Evolutionary conservation across 2,797 vertebrate species (phyloP).

Genomic region (Hyperoplus lanceolatus): DNA sequence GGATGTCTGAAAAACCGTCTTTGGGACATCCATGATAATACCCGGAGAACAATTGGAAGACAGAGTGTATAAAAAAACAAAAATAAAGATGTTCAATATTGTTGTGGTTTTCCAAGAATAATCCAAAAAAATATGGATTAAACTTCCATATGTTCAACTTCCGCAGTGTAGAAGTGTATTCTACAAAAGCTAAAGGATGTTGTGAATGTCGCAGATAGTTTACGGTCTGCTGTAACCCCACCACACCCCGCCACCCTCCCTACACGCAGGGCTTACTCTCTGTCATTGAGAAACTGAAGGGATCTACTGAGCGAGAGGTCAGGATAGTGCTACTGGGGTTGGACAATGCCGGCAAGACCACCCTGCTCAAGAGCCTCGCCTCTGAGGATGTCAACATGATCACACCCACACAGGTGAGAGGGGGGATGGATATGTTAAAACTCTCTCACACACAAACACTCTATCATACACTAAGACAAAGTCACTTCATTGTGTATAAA

Average conservation of each 20-base stretch:
- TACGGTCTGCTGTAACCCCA: not conserved
- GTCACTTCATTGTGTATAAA: not conserved
- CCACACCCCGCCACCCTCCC: not conserved
- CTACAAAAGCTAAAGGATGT: not conserved
- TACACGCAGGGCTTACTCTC: conserved; percentile 91
- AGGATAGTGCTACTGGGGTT: conserved; percentile 91
- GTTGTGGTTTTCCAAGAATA: not conserved
- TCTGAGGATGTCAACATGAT: conserved; percentile 92
- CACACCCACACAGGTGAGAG: conserved; percentile 90
- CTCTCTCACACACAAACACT: not conserved
- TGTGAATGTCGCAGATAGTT: not conserved
- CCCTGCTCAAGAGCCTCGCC: conserved; percentile 89
- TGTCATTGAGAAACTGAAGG: conserved; percentile 91
- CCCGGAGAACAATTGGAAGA: no score
- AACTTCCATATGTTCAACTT: not conserved
- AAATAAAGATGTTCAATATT: no score
- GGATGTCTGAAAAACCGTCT: not conserved
- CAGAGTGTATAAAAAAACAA: no score
- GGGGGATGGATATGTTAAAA: not conserved
- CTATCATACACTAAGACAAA: not conserved
- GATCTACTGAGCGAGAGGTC: conserved; percentile 88
- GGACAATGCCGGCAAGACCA: conserved; percentile 94
- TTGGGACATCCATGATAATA: no score
- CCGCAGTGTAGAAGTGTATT: not conserved
- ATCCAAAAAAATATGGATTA: not conserved